Conservation (phyloP, 2,113 vertebrate species). For the Gopherus evgoodei region DNA sequence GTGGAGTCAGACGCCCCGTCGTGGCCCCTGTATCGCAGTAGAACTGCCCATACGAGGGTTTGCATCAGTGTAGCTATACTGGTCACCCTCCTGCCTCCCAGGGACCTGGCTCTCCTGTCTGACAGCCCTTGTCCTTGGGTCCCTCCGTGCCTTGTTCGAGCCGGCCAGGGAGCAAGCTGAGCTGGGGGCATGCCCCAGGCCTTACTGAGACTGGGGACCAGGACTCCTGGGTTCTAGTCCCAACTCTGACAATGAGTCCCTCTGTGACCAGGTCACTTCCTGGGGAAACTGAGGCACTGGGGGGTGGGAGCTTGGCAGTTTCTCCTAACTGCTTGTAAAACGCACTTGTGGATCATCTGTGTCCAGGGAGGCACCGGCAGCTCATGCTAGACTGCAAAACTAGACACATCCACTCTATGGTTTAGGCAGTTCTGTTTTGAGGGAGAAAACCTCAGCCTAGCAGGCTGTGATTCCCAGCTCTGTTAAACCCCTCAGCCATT, state of each 20-base stretch:
- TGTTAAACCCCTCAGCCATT: background rate
- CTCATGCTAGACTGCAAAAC: background rate
- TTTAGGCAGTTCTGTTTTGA: background rate
- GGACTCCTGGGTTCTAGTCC: background rate
- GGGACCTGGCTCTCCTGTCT: too few species aligned
- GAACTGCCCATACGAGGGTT: too few species aligned
- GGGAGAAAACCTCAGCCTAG: background rate
- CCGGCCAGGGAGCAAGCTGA: background rate
- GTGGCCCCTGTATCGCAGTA: too few species aligned
- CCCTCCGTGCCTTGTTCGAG: background rate
- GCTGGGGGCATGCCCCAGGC: too few species aligned
- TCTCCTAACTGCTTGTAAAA: background rate
- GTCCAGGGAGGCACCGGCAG: too few species aligned
- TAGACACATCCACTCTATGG: background rate
- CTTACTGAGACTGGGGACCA: background rate
- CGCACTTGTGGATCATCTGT: too few species aligned
- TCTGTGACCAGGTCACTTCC: background rate
- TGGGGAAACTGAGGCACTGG: too few species aligned
- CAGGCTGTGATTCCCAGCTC: background rate
- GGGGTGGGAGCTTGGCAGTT: background rate
- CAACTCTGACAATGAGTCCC: background rate
- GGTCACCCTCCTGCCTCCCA: too few species aligned
- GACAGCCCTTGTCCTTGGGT: too few species aligned
- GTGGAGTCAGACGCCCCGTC: too few species aligned
- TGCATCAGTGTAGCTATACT: too few species aligned